phyloP scores from a whole-genome alignment of 2,888 invertebrate genomes.

The Leptura quadrifasciata region DNA sequence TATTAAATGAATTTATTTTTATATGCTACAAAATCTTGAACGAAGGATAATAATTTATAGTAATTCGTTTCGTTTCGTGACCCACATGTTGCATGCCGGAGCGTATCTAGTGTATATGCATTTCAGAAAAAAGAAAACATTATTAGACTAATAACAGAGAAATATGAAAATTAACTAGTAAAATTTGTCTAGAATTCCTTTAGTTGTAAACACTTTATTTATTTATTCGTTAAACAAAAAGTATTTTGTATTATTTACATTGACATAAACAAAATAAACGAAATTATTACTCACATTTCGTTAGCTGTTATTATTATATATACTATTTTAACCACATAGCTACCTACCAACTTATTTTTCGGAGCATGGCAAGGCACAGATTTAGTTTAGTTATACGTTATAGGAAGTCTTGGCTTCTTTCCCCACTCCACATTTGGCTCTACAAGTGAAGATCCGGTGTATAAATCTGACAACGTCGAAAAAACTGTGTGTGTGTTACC shows the following conservation, averaged over 20 bases:
- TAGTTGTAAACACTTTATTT: no score
- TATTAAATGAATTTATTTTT: no score
- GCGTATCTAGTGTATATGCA: no score
- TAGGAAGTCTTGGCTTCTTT: slow-evolving; percentile 70
- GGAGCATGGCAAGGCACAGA: slow-evolving; percentile 16
- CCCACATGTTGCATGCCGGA: no score
- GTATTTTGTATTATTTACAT: no score
- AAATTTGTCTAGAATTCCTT: no score
- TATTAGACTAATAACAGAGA: no score
- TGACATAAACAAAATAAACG: neutral
- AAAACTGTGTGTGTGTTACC: slow-evolving; percentile 57
- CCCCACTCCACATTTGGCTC: slow-evolving; percentile 59
- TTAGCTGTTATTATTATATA: neutral
- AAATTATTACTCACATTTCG: neutral
- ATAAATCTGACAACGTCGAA: slow-evolving; percentile 61
- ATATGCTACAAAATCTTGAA: no score
- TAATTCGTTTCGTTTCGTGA: no score
- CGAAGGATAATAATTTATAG: no score
- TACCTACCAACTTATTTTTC: slow-evolving; percentile 26
- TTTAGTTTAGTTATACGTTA: slow-evolving; percentile 52
- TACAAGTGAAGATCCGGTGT: slow-evolving; percentile 73
- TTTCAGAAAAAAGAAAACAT: no score
- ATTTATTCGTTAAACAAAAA: neutral
- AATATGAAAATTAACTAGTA: no score
- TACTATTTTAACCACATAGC: slow-evolving; percentile 11